Conservation (phyloP, 2,888 invertebrate species). For the Pristionchus maxplancki region DNA sequence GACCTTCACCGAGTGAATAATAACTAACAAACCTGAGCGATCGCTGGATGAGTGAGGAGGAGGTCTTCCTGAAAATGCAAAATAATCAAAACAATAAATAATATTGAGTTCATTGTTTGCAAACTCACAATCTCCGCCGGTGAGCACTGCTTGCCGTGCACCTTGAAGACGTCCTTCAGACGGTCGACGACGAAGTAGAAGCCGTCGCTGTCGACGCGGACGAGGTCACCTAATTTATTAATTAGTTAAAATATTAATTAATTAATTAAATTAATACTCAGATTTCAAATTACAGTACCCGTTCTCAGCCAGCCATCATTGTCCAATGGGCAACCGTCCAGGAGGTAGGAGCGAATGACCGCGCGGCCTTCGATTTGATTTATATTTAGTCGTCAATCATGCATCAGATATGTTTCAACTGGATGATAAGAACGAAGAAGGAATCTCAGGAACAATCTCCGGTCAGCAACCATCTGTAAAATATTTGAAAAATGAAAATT, state of each 20-base stretch:
- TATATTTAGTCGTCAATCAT: too few relatives aligned
- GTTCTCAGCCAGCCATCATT: constrained; percentile 87
- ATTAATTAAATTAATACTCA: not conserved
- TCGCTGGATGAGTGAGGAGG: constrained; percentile 82
- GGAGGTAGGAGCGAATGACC: not conserved
- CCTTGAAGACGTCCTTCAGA: constrained; percentile 92
- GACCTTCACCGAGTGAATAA: not conserved
- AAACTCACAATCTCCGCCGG: constrained; percentile 67
- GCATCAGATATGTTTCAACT: too few relatives aligned
- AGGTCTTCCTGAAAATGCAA: constrained; percentile 84
- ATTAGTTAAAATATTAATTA: not conserved
- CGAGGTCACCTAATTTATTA: constrained; percentile 77
- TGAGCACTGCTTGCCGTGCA: constrained; percentile 88
- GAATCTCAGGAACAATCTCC: too few relatives aligned
- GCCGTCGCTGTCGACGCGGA: constrained; percentile 87
- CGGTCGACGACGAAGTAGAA: constrained; percentile 89
- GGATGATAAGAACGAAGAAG: too few relatives aligned
- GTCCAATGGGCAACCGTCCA: constrained; percentile 80
- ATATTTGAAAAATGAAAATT: too few relatives aligned
- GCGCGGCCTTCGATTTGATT: constrained; percentile 22
- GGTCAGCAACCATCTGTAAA: too few relatives aligned
- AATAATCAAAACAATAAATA: not conserved
- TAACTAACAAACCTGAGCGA: constrained; percentile 76
- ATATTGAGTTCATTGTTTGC: not conserved
- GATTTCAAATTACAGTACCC: constrained; percentile 66